Percentiles rank a stretch among this genome's conserved stretches.
These are phyloP conservation scores for Pristionchus arcanus DNA, from an alignment of 2,888 invertebrate species.

Conservation along the genomic window DNA sequence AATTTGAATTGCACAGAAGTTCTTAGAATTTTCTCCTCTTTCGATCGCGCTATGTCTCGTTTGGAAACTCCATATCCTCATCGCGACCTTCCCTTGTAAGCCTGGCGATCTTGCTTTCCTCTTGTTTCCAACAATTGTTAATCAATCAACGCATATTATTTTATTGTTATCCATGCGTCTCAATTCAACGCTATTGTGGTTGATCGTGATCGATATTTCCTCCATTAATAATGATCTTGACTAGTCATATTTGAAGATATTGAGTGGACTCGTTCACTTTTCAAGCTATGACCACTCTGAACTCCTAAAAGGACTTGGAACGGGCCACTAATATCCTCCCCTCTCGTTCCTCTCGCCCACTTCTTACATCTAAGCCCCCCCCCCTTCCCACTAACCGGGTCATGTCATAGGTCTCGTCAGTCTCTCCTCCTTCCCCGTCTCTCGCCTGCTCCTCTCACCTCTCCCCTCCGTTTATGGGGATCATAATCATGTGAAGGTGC, in stretches of 20 bases:
- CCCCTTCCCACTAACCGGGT: background rate
- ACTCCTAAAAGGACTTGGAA: constrained; percentile 35
- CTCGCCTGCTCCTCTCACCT: background rate
- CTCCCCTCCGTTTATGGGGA: constrained; percentile 16
- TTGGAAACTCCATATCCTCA: too few relatives aligned
- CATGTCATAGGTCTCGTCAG: background rate
- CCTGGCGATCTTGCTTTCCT: too few relatives aligned
- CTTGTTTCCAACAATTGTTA: too few relatives aligned
- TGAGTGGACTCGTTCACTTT: background rate
- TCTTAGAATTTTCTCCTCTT: too few relatives aligned
- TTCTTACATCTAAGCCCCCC: background rate
- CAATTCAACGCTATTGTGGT: background rate
- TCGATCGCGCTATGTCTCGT: too few relatives aligned
- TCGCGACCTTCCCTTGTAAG: too few relatives aligned
- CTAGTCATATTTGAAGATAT: background rate
- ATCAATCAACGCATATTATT: too few relatives aligned
- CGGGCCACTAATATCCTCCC: background rate
- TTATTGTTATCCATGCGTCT: background rate
- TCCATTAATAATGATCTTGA: background rate
- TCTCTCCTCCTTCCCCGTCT: background rate
- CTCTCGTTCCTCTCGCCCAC: background rate
- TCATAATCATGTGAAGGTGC: constrained; percentile 34
- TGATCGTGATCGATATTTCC: background rate
- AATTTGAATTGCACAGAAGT: too few relatives aligned
- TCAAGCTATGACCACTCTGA: background rate